Conservation (phyloP, 2,888 invertebrate species). For the Hirtodrosophila confusa region DNA sequence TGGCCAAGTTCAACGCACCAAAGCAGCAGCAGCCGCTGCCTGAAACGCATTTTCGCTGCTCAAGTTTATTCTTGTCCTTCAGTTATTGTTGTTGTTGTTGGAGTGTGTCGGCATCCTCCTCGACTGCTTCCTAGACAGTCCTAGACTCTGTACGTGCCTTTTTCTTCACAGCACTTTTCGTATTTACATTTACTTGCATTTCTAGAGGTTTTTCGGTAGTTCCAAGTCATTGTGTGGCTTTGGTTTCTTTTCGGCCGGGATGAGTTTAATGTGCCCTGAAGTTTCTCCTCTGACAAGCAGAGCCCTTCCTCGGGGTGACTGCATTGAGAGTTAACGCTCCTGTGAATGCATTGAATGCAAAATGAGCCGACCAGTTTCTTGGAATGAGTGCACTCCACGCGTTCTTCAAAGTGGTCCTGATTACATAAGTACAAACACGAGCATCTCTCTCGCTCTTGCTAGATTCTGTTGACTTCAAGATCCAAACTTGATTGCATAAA, state of each 20-base stretch:
- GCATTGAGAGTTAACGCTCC: slow-evolving; percentile 15
- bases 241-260: neutral
- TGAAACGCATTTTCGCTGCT: slow-evolving; percentile 46
- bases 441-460: slow-evolving; percentile 9
- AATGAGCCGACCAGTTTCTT: slow-evolving; percentile 28
- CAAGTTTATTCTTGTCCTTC: slow-evolving; percentile 50
- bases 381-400: slow-evolving; percentile 16
- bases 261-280: slow-evolving; percentile 22
- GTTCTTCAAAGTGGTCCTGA: slow-evolving; percentile 28
- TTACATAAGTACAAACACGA: slow-evolving; percentile 24
- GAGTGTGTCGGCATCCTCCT: slow-evolving; percentile 12
- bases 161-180: slow-evolving; percentile 13
- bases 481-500: too few relatives aligned
- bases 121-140: slow-evolving; percentile 16
- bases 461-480: neutral
- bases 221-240: slow-evolving; percentile 52
- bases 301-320: slow-evolving; percentile 19
- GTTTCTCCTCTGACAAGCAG: slow-evolving; percentile 22
- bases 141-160: slow-evolving; percentile 13
- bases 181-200: slow-evolving; percentile 57
- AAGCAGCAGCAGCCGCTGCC: slow-evolving; percentile 21
- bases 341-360: slow-evolving; percentile 21
- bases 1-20: slow-evolving; percentile 53
- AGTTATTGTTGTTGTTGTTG: slow-evolving; percentile 14
- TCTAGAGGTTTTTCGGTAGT: slow-evolving; percentile 50